Evolutionary conservation across 2,888 invertebrate species (phyloP).

Genomic region (Drosophila pseudotalamancana): DNA sequence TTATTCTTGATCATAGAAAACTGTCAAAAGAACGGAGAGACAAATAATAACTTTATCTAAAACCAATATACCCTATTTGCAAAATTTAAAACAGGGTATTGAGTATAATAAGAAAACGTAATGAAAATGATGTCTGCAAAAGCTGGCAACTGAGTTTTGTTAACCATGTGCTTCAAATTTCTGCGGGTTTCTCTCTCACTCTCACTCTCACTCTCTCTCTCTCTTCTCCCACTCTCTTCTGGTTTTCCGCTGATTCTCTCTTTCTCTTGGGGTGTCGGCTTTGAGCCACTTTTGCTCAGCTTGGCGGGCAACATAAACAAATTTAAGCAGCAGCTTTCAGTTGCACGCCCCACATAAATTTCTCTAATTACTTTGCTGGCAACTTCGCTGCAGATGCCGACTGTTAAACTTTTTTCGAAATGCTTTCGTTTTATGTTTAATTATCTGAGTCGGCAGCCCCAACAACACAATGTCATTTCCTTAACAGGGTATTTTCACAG

Average conservation of each 20-base stretch:
- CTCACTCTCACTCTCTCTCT: neutral
- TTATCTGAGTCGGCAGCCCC: conserved; percentile 29
- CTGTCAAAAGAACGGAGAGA: too few relatives aligned
- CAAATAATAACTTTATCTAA: too few relatives aligned
- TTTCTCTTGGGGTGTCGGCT: conserved; percentile 15
- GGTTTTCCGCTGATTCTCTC: neutral
- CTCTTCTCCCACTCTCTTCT: neutral
- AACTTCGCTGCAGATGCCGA: conserved; percentile 47
- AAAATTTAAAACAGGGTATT: neutral
- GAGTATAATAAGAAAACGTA: neutral
- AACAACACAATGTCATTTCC: neutral
- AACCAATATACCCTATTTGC: neutral
- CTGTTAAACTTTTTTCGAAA: conserved; percentile 55
- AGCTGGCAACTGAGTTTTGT: conserved; percentile 21
- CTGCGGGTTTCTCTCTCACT: neutral
- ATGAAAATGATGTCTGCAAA: conserved; percentile 14
- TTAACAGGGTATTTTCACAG: neutral
- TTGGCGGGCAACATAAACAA: conserved; percentile 46
- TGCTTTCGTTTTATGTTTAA: conserved; percentile 59
- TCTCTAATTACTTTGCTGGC: conserved; percentile 57
- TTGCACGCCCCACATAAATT: conserved; percentile 53
- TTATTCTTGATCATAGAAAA: too few relatives aligned
- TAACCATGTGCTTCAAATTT: conserved; percentile 15
- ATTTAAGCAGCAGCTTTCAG: conserved; percentile 56
- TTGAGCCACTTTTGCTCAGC: conserved; percentile 34